A percentile compares a stretch with the other conserved stretches of the same genome.
phyloP scores from a whole-genome alignment of 2,113 vertebrate genomes.

The Nibea coibor region DNA sequence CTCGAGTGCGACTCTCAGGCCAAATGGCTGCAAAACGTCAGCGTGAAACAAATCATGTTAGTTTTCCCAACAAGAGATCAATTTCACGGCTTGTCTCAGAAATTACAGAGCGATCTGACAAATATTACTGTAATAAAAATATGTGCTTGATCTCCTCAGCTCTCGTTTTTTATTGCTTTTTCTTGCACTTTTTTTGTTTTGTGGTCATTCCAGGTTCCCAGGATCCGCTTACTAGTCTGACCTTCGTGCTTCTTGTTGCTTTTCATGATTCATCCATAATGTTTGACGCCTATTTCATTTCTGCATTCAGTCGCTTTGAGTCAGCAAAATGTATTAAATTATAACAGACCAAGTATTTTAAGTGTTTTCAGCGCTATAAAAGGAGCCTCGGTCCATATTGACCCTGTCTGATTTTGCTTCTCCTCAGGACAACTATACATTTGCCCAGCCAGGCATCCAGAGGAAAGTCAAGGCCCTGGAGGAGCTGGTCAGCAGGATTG shows the following conservation, averaged over 20 bases:
- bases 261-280: neutral
- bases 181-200: conserved; percentile 3
- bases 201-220: conserved; percentile 2
- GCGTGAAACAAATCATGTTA: conserved; percentile 30
- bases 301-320: neutral
- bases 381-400: neutral
- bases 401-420: conserved; percentile 17
- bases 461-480: conserved; percentile 96
- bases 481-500: conserved; percentile 96
- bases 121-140: neutral
- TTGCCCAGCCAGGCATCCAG: conserved; percentile 98
- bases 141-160: neutral
- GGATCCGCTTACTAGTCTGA: neutral
- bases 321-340: neutral
- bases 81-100: conserved; percentile 45
- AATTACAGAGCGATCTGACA: conserved; percentile 28
- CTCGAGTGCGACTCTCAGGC: neutral
- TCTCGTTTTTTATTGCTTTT: conserved; percentile 14
- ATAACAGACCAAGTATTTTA: neutral
- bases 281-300: neutral
- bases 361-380: neutral
- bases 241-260: neutral
- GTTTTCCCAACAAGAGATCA: conserved; percentile 38
- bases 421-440: conserved; percentile 96
- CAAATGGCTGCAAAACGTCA: conserved; percentile 28